A percentile compares a stretch with the other conserved stretches of the same genome.
Evolutionary conservation across 2,113 vertebrate species (phyloP).

Genomic region (Myrmecophaga tridactyla): DNA sequence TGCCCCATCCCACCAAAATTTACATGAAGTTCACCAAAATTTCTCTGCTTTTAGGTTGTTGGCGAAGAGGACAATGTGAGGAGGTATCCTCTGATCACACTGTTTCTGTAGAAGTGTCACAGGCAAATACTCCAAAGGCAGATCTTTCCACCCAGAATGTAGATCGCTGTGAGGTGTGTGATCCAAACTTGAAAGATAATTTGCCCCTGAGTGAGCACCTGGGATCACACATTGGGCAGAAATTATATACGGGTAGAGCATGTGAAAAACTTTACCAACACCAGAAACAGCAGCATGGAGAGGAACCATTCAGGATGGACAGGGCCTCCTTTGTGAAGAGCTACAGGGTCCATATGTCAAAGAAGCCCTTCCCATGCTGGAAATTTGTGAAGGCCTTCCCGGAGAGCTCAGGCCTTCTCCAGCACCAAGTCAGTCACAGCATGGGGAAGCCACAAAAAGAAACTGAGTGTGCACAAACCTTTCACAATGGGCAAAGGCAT

Average conservation of each 20-base stretch:
- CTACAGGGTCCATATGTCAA: neutral
- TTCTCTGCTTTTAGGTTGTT: neutral
- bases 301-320: too few relatives aligned
- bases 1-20: neutral
- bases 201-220: neutral
- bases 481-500: neutral
- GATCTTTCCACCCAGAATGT: neutral
- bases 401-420: neutral
- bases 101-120: neutral
- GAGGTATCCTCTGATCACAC: neutral
- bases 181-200: neutral
- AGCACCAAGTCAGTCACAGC: neutral
- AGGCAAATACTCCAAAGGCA: neutral
- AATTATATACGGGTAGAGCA: too few relatives aligned
- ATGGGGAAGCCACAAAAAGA: neutral
- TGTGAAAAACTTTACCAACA: neutral
- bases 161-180: neutral
- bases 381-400: neutral
- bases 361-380: neutral
- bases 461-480: accelerated
- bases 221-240: neutral
- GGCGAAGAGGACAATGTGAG: neutral
- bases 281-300: too few relatives aligned
- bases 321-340: neutral
- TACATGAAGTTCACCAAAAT: neutral